A percentile compares a stretch with the other conserved stretches of the same genome.
Conservation (phyloP, 2,888 invertebrate species). For the Sinodicranocentrus sp. region DNA sequence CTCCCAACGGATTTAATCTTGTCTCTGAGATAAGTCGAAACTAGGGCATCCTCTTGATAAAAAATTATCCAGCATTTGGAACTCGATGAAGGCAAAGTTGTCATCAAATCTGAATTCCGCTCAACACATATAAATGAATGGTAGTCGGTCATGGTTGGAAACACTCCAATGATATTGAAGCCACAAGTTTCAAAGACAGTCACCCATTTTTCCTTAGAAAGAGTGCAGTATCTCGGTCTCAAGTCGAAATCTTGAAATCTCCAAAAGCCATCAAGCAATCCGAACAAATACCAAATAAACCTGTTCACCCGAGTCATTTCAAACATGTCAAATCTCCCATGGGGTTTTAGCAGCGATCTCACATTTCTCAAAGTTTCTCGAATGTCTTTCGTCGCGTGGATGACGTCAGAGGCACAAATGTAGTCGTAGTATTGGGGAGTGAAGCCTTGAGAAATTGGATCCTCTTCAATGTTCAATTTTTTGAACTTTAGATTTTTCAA, state of each 20-base stretch:
- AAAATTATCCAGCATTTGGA: too few relatives aligned
- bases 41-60: too few relatives aligned
- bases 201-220: too few relatives aligned
- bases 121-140: too few relatives aligned
- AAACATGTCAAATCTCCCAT: background rate
- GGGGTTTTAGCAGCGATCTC: background rate
- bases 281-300: constrained; percentile 37
- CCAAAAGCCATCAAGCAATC: constrained; percentile 56
- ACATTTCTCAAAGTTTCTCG: constrained; percentile 23
- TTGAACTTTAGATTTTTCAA: background rate
- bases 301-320: background rate
- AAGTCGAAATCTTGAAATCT: constrained; percentile 24
- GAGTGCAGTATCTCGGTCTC: too few relatives aligned
- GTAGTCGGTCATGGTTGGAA: too few relatives aligned
- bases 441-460: constrained; percentile 34
- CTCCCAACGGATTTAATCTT: too few relatives aligned
- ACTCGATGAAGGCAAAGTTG: too few relatives aligned
- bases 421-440: constrained; percentile 19
- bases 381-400: constrained; percentile 35
- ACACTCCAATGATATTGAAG: too few relatives aligned
- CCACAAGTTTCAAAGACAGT: too few relatives aligned
- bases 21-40: too few relatives aligned
- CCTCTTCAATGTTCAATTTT: constrained; percentile 44
- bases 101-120: too few relatives aligned
- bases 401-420: constrained; percentile 1